A percentile compares a stretch with the other conserved stretches of the same genome.
Conservation (phyloP, 2,797 vertebrate species). For the Mus spretus region DNA sequence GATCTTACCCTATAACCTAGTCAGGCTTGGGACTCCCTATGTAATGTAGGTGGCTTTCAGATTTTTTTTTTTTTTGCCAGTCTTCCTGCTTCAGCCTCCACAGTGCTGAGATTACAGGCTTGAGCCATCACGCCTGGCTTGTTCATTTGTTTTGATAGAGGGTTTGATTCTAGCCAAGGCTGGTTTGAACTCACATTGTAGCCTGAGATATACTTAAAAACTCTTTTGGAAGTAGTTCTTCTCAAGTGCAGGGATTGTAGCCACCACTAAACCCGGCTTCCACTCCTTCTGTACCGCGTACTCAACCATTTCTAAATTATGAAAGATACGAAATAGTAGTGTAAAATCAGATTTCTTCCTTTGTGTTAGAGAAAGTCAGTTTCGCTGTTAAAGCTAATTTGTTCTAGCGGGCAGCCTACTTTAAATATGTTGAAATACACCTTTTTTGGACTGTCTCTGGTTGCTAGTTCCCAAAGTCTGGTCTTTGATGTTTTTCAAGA, state of each 20-base stretch:
- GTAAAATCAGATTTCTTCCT: slow-evolving; percentile 58
- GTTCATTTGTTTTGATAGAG: neutral
- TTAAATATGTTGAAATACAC: slow-evolving; percentile 68
- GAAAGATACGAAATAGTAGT: slow-evolving; percentile 50
- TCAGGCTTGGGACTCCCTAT: neutral
- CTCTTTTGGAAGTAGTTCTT: neutral
- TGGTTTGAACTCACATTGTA: neutral
- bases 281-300: neutral
- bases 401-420: neutral
- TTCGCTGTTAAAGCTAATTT: slow-evolving; percentile 68
- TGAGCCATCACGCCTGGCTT: neutral
- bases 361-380: slow-evolving; percentile 48
- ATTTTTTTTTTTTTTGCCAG: neutral
- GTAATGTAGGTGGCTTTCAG: neutral
- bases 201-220: neutral
- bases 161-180: neutral
- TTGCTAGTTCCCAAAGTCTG: slow-evolving; percentile 57
- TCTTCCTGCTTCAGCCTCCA: neutral
- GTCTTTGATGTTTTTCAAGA: neutral
- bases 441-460: slow-evolving; percentile 54
- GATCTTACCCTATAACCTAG: neutral
- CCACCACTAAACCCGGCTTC: neutral
- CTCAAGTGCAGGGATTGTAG: neutral
- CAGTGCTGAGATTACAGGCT: neutral
- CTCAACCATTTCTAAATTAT: slow-evolving; percentile 71